phyloP scores from a whole-genome alignment of 2,797 vertebrate genomes.

The Ctenochaetus hawaiiensis region DNA sequence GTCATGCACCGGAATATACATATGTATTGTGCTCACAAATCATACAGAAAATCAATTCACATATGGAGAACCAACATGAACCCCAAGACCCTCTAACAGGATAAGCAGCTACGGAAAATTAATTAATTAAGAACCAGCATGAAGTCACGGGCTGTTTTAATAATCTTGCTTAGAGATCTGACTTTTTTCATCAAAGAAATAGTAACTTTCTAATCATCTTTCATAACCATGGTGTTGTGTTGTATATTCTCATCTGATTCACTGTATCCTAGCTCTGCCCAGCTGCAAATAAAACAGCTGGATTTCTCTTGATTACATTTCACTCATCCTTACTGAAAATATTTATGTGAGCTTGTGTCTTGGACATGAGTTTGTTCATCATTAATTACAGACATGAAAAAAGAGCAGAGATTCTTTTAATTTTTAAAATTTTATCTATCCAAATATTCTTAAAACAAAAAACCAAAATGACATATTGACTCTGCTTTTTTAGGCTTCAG shows the following conservation, averaged over 20 bases:
- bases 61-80: background rate
- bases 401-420: slow-evolving; percentile 2
- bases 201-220: slow-evolving; percentile 1
- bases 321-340: slow-evolving; percentile 60
- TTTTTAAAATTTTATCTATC: background rate
- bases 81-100: too few relatives aligned
- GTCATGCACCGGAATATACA: slow-evolving; percentile 17
- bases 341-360: slow-evolving; percentile 61
- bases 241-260: slow-evolving; percentile 26
- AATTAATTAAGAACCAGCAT: background rate
- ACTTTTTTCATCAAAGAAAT: background rate
- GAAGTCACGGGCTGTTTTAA: background rate
- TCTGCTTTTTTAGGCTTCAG: background rate
- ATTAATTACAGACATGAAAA: slow-evolving; percentile 41
- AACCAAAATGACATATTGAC: background rate
- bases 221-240: slow-evolving; percentile 15
- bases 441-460: background rate
- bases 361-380: slow-evolving; percentile 45
- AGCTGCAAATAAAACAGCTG: slow-evolving; percentile 63
- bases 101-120: too few relatives aligned
- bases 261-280: slow-evolving; percentile 8
- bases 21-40: slow-evolving; percentile 12
- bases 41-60: background rate
- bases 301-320: slow-evolving; percentile 66
- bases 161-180: background rate